Base-by-base conservation (phyloP, 2,113 vertebrate species). In the Phoxinus phoxinus region DNA sequence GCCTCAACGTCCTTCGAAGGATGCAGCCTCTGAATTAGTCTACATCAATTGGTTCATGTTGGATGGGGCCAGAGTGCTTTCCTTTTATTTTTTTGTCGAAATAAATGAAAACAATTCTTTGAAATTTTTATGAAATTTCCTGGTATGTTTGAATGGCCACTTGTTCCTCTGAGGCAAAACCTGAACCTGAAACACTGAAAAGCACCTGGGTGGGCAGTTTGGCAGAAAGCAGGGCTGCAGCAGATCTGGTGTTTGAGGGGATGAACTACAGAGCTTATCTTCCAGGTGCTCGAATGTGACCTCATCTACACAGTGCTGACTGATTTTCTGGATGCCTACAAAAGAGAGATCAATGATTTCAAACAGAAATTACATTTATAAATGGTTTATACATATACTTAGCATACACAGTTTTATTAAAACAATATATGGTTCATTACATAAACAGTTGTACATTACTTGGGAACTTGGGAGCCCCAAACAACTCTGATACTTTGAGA, bases 151-250 rank as follows among this genome's bases (percentile, higher is more conserved):
- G 21, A 41, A 41, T n/a, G 35, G 69, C 69, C 30, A 21, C 1
- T 67, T 30, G 1, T 32, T 71, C 32, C 67, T 37, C 32, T 71
- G 19, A 23, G 67, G 35, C 21, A 72, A 12, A 41, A 23, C 21
- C 7, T 41, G 21, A n/a, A 67, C 19, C 5, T 61, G 35, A 65
- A 6, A 44, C 2, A 23, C 6, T 30, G 48, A 63, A 30, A 76
- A 23, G 65, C 69, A 96, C 98, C 92, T 89, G 0, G 96, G 94
- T 1, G 94, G 94, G 72, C 98, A 99, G 0, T 93, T 92, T n/a
- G 90, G 53, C 8, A 91, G 74, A 61, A 89, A 83, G 83, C 97
- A 99, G 32, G 91, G 58, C 80, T 94, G 92, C 3, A 86, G 88
- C 25, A 88, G 90, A 0, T 88, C 61, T 2, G 32, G 73, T 0